These are phyloP conservation scores for Danio albolineatus DNA, from an alignment of 2,797 vertebrate species.

Conservation along the genomic window DNA sequence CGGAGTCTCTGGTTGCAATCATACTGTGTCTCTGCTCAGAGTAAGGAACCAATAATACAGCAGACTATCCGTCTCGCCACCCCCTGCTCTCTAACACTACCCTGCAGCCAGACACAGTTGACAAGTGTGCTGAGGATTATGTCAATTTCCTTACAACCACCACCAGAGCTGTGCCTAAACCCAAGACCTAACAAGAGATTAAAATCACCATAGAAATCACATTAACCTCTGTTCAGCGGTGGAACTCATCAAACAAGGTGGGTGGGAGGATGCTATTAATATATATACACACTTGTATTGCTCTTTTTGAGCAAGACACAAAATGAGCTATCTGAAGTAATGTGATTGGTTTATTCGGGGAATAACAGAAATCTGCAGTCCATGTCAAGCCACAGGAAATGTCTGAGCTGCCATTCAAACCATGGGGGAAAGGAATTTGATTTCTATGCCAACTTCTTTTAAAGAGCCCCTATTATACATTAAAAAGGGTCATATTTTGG, in stretches of 20 bases:
- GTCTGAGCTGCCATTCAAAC: background rate
- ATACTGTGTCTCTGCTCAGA: conserved; percentile 42
- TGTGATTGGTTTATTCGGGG: background rate
- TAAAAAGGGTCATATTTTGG: too few relatives aligned
- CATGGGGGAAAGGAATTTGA: background rate
- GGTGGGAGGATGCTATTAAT: background rate
- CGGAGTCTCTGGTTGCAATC: conserved; percentile 57
- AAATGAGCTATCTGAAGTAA: background rate
- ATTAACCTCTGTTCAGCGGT: background rate
- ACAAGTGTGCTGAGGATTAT: conserved; percentile 54
- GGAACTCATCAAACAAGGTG: background rate
- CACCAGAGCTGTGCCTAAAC: background rate
- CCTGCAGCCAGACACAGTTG: background rate
- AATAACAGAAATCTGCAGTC: background rate
- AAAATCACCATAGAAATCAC: background rate
- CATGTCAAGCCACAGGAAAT: background rate
- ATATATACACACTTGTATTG: background rate
- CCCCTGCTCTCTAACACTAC: background rate
- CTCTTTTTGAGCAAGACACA: background rate
- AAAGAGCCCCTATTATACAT: too few relatives aligned
- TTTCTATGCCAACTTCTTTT: background rate
- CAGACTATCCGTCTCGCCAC: conserved; percentile 53
- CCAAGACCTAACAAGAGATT: background rate
- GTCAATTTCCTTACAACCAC: conserved; percentile 47
- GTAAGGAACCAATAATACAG: conserved; percentile 48